Evolutionary conservation across 2,113 vertebrate genomes (phyloP).

Genomic region (Pseudonaja textilis): DNA sequence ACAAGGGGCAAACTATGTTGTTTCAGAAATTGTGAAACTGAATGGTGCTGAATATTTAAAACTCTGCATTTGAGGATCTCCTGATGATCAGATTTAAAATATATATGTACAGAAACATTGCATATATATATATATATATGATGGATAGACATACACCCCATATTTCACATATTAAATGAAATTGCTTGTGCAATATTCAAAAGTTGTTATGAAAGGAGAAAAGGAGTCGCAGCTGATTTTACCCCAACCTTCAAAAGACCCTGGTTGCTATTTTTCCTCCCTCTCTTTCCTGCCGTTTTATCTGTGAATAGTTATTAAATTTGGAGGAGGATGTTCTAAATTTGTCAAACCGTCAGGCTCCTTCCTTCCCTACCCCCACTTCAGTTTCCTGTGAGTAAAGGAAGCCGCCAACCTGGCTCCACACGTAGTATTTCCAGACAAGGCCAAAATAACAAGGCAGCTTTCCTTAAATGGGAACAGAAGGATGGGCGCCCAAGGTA

Average conservation of each 20-base stretch:
- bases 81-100: constrained; percentile 4
- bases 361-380: constrained; percentile 42
- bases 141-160: neutral
- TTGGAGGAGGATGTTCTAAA: constrained; percentile 73
- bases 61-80: constrained; percentile 41
- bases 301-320: constrained; percentile 57
- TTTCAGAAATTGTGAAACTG: constrained; percentile 61
- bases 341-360: constrained; percentile 42
- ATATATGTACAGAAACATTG: constrained; percentile 37
- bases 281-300: constrained; percentile 48
- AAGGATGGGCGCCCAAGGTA: neutral
- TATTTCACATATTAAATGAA: constrained; percentile 37
- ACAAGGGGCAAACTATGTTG: constrained; percentile 38
- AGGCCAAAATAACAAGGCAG: neutral
- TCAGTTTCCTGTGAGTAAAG: constrained; percentile 73
- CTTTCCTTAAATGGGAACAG: neutral
- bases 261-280: constrained; percentile 38
- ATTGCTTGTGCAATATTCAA: constrained; percentile 15
- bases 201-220: constrained; percentile 27
- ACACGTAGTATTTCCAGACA: neutral
- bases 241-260: constrained; percentile 36
- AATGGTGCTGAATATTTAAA: constrained; percentile 54
- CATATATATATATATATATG: neutral
- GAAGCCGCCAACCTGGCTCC: constrained; percentile 81
- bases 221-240: constrained; percentile 14